Percentiles rank a stretch among this genome's conserved stretches.
These are phyloP conservation scores for Cyrtodaria siliqua DNA, from an alignment of 2,888 invertebrate species.

Conservation along the genomic window DNA sequence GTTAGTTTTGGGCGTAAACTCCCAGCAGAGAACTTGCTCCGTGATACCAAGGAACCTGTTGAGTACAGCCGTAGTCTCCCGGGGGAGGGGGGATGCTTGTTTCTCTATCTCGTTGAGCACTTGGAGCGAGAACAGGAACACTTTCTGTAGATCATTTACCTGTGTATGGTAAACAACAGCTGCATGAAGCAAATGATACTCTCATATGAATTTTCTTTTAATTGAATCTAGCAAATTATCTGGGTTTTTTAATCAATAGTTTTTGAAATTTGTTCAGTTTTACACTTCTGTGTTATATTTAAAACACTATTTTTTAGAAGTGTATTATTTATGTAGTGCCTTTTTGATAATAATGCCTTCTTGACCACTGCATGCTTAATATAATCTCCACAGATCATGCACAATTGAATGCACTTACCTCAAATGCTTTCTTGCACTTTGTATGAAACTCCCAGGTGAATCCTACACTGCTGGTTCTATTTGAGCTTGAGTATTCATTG, in stretches of 20 bases:
- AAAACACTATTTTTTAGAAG: no score
- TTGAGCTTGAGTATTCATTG: slow-evolving; percentile 95
- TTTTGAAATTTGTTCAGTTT: no score
- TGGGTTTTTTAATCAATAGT: no score
- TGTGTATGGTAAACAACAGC: slow-evolving; percentile 66
- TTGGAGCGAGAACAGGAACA: slow-evolving; percentile 91
- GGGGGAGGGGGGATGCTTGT: slow-evolving; percentile 85
- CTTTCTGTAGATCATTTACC: slow-evolving; percentile 91
- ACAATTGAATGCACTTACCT: slow-evolving; percentile 86
- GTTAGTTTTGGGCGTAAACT: slow-evolving; percentile 89
- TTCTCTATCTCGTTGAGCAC: slow-evolving; percentile 89
- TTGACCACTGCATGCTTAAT: no score
- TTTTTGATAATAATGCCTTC: no score
- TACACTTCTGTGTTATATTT: no score
- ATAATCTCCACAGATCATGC: no score
- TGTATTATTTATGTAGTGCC: no score
- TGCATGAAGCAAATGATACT: no score
- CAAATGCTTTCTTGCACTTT: slow-evolving; percentile 94
- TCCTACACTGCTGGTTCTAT: slow-evolving; percentile 94
- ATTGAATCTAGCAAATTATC: no score
- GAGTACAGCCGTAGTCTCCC: slow-evolving; percentile 82
- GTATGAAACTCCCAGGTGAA: slow-evolving; percentile 95
- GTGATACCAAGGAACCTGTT: slow-evolving; percentile 89
- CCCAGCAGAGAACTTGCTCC: slow-evolving; percentile 93
- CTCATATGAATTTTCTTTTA: no score